Evolutionary conservation across 2,797 vertebrate species (phyloP), one percentile per base, ranked within the genome.

Genomic region (Scleropages formosus): DNA sequence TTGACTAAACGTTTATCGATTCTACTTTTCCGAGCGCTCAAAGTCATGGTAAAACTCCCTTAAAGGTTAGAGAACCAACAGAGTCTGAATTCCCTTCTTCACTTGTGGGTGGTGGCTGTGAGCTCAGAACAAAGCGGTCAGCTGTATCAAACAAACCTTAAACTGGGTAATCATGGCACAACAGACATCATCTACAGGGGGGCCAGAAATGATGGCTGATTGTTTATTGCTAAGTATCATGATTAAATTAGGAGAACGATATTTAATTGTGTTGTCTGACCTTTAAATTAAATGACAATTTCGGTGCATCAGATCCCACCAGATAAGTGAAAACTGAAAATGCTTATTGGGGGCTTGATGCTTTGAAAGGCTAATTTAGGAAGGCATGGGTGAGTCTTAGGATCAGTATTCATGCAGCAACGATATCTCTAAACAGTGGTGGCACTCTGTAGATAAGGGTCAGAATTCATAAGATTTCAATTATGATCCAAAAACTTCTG

Each of bases 391-490:
- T 65, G 26, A 68, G 47, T 64, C 13, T 46, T 24, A 16, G 56
- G 31, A 74, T 77, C 59, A 77, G 75, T n/a, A 63, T 77, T 75
- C 73, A 80, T 75, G 78, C 46, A 72, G 60, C 26, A 62, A 24
- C 39, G 31, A n/a, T 13, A 62, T 78, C 75, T 62, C 27, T 59
- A 56, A 65, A 68, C 74, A 73, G 60, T 65, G 27, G 73, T 46
- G 67, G 64, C 59, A 73, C 64, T 22, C 75, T 74, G 63, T 64
- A 76, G 76, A 76, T 62, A 73, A 73, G 74, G 78, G 51, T 62
- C 68, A 72, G 74, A 75, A 63, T 73, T 79, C 66, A 77, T n/a
- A 49, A 69, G 59, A 80, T 78, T 80, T 64, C 79, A 79, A 74
- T 75, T 82, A 70, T 20, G 68, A 78, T 76, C 26, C 39, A 58